Percentiles rank a stretch among this genome's conserved stretches.
phyloP scores from a whole-genome alignment of 2,888 invertebrate genomes.

The Incurvaria masculella region DNA sequence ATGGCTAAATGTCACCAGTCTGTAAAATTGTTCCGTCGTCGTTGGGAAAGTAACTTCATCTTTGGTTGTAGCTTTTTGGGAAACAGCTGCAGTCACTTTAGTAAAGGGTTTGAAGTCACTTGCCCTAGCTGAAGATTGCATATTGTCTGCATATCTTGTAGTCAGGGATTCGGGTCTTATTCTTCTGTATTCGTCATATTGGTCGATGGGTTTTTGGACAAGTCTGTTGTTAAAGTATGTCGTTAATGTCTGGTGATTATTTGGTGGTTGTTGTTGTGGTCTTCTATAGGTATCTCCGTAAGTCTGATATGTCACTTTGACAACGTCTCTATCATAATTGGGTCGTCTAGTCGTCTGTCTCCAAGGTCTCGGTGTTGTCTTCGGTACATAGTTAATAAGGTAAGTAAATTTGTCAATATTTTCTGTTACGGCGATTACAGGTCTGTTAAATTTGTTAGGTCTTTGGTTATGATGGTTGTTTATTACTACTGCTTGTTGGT shows the following conservation, averaged over 20 bases:
- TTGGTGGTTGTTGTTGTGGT: constrained; percentile 18
- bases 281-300: constrained; percentile 45
- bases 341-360: constrained; percentile 26
- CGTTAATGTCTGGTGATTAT: constrained; percentile 22
- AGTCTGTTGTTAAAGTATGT: constrained; percentile 24
- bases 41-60: constrained; percentile 18
- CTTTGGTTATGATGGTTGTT: constrained; percentile 39
- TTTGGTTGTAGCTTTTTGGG: constrained; percentile 8
- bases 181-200: constrained; percentile 24
- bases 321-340: constrained; percentile 35
- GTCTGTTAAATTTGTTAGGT: constrained; percentile 32
- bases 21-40: constrained; percentile 37
- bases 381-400: constrained; percentile 51
- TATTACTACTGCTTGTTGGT: constrained; percentile 41
- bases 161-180: constrained; percentile 27
- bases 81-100: constrained; percentile 13
- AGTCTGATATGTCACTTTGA: constrained; percentile 48
- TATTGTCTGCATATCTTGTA: constrained; percentile 22
- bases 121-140: constrained; percentile 39
- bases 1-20: constrained; percentile 49
- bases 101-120: constrained; percentile 27
- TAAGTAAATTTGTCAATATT: constrained; percentile 50
- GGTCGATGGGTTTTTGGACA: constrained; percentile 16
- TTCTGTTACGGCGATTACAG: constrained; percentile 46
- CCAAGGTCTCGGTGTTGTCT: constrained; percentile 27